These are phyloP conservation scores for Neoarius graeffei DNA, from an alignment of 2,113 vertebrate genomes.

Conservation along the genomic window DNA sequence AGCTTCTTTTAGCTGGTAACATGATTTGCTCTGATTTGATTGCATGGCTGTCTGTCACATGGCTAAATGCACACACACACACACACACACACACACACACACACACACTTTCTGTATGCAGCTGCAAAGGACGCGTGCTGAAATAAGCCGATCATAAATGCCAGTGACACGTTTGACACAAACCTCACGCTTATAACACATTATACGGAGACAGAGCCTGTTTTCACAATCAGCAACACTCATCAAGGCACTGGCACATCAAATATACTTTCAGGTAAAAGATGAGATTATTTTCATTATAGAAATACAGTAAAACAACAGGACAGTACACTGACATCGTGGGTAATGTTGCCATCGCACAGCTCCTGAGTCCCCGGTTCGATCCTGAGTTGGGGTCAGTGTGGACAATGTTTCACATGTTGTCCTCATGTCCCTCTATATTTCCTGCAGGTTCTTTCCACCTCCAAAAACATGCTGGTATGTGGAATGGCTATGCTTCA, in stretches of 20 bases:
- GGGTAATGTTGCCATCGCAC: not conserved
- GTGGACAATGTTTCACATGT: no score
- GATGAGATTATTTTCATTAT: not conserved
- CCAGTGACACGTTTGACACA: not conserved
- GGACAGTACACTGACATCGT: not conserved
- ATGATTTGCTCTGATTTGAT: constrained; percentile 3
- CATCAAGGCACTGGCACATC: not conserved
- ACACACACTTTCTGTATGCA: not conserved
- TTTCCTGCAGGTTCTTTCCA: not conserved
- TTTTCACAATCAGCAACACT: constrained; percentile 24
- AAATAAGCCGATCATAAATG: not conserved
- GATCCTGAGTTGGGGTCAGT: not conserved
- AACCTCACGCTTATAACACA: not conserved
- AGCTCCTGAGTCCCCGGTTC: not conserved
- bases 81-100: no score
- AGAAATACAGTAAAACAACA: not conserved
- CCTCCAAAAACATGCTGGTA: not conserved
- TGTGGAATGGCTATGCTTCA: not conserved
- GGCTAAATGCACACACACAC: not conserved
- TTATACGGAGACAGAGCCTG: not conserved
- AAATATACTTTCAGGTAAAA: not conserved
- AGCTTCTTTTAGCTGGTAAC: not conserved
- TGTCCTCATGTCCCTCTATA: not conserved
- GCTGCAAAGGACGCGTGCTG: not conserved
- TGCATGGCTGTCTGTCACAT: not conserved